Evolutionary conservation across 2,113 vertebrate species (phyloP), one percentile per base, ranked within the genome.

Genomic region (Otolemur garnettii): DNA sequence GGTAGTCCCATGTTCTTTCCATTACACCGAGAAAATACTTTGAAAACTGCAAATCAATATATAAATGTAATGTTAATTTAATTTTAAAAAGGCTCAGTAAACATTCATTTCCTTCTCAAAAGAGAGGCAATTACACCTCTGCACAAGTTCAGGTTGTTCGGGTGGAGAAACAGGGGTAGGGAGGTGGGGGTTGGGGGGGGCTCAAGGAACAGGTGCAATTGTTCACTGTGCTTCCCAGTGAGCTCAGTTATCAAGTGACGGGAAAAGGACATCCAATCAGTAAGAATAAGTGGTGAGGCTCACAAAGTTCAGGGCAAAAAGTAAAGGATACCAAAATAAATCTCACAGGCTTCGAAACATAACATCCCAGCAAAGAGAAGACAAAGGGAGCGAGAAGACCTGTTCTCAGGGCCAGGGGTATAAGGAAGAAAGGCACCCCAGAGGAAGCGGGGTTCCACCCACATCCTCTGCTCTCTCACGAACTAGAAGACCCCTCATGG

Each of bases 31-130:
- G 85, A 96, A 85, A 87, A 86, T 86, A 62, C 68, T 94, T 81
- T 82, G 81, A 93, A 97, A 97, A 90, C 55, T 86, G 28, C 30
- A 96, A 92, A 95, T 96, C 66, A 69, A 83, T 93, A 86, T 90
- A 95, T 88, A 92, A 97, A 94, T 92, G n/a, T 89, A 91, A 42
- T 28, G 42, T 77, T 96, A 60, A 80, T 68, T 96, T 45, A 18
- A 95, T 38, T 38, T 38, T 38, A 3, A 38, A 38, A 38, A 90
- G 90, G 22, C 71, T 94, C 81, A 85, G 38, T 38, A 77, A 82
- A 66, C 18, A 50, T 68, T 83, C 33, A 55, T 77, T 85, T 84
- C 66, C 83, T 81, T 96, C 83, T 57, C 30, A 0, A 62, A 92
- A 83, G 53, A 83, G 88, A 42, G 90, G 22, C 68, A 57, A 69